A percentile compares a stretch with the other conserved stretches of the same genome.
phyloP scores from a whole-genome alignment of 35 echinoderm and acorn worm species.

The Ophioderma brevispina region DNA sequence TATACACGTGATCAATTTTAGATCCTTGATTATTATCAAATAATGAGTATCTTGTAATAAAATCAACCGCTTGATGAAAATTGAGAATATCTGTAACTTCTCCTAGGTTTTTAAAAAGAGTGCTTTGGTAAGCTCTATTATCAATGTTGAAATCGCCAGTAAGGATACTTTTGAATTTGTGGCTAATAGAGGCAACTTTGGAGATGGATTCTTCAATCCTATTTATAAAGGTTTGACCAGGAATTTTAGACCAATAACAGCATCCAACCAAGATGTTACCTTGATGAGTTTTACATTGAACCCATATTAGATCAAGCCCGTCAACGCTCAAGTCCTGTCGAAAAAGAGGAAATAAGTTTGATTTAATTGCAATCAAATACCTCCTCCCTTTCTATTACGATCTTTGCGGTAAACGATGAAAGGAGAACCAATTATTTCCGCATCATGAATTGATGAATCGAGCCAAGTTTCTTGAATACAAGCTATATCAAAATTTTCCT shows the following conservation, averaged over 20 bases:
- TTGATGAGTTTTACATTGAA: background rate
- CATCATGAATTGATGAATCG: background rate
- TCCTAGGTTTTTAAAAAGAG: background rate
- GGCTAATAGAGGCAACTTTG: background rate
- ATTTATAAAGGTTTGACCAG: background rate
- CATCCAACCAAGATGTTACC: background rate
- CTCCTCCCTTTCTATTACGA: background rate
- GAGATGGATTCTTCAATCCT: background rate
- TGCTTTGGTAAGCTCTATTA: background rate
- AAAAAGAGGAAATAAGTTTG: background rate
- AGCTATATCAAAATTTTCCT: background rate
- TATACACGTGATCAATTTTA: background rate
- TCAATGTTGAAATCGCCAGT: background rate
- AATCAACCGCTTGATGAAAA: background rate
- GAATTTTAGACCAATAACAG: background rate
- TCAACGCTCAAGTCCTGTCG: background rate
- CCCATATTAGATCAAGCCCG: background rate
- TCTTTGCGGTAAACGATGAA: background rate
- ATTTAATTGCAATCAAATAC: background rate
- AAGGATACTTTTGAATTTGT: background rate
- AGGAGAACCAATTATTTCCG: background rate
- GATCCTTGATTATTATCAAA: background rate
- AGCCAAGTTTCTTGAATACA: background rate
- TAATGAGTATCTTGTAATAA: background rate
- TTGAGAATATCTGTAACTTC: background rate